Conservation (phyloP, 2,888 invertebrate genomes). For the Celastrina argiolus region DNA sequence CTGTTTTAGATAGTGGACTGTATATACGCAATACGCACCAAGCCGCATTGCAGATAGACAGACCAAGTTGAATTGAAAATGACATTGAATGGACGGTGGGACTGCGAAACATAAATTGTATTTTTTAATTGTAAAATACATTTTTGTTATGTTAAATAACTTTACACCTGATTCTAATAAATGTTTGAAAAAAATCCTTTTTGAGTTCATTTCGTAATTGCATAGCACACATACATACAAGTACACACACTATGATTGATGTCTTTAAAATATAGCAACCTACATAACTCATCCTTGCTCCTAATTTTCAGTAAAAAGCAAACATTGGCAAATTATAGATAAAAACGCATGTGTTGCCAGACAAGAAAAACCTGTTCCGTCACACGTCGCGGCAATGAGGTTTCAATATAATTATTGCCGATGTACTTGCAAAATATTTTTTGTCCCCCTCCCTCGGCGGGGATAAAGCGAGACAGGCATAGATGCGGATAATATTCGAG, state of each 20-base stretch:
- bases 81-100: too few relatives aligned
- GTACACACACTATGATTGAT: neutral
- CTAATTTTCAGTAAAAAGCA: conserved; percentile 44
- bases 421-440: conserved; percentile 1
- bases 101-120: too few relatives aligned
- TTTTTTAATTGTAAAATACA: too few relatives aligned
- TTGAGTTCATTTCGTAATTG: too few relatives aligned
- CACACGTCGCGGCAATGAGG: conserved; percentile 27
- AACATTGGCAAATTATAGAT: conserved; percentile 42
- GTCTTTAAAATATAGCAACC: conserved; percentile 40
- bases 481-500: neutral
- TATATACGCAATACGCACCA: too few relatives aligned
- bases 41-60: too few relatives aligned
- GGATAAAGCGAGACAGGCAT: neutral
- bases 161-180: too few relatives aligned
- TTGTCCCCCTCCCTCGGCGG: neutral
- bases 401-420: conserved; percentile 12
- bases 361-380: conserved; percentile 45
- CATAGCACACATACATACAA: too few relatives aligned
- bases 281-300: conserved; percentile 52
- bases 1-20: too few relatives aligned
- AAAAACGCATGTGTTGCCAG: conserved; percentile 29
- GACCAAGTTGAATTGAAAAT: too few relatives aligned
- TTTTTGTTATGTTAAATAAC: too few relatives aligned
- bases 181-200: too few relatives aligned